Base-by-base conservation (phyloP, 2,888 invertebrate genomes). In the Pachycephus smyrnensis region DNA sequence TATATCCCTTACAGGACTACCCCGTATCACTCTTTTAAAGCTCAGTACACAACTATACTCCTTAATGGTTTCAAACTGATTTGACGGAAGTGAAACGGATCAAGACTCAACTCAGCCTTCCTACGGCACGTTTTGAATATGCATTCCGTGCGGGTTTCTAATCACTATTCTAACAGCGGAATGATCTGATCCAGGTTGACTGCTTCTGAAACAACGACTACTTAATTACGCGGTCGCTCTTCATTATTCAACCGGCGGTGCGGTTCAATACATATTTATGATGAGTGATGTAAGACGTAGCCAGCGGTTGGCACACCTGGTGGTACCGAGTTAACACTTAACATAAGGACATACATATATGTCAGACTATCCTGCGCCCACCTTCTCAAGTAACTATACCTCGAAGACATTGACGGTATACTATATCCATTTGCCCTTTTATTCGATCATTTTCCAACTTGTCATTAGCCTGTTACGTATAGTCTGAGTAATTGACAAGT, bases 231-330 rank as follows among this genome's bases (percentile, higher is more conserved):
- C 79, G 80, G 80, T 79, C 80, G 82, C 84, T 84, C 82, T 81
- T 85, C 84, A 82, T 85, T 85, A 84, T 82, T 80, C 82, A 82
- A 76, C 82, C 80, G 80, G 78, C 80, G 81, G 79, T 33, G 71
- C 80, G 80, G 74, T 79, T 81, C 82, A 81, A 86, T 87, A 83
- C 83, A 86, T 86, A 87, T 86, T 84, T 84, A 87, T 84, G 80
- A 80, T 76, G 79, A 77, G 83, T 84, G 85, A 82, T 83, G 86
- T 82, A 85, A 86, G 33, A 36, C 33, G 74, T 36, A 35, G 74
- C 33, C 36, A 36, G 23, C 77, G 77, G 74, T 82, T 69, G 82
- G 78, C 82, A 82, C 86, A 86, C 84, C 86, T 86, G 86, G 84
- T 82, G 33, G 71, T 33, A 55, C 55, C 23, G 55, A 71, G 71